A percentile compares a stretch with the other conserved stretches of the same genome.
Conservation (phyloP, 2,113 vertebrate species). For the Seriola dumerili region DNA sequence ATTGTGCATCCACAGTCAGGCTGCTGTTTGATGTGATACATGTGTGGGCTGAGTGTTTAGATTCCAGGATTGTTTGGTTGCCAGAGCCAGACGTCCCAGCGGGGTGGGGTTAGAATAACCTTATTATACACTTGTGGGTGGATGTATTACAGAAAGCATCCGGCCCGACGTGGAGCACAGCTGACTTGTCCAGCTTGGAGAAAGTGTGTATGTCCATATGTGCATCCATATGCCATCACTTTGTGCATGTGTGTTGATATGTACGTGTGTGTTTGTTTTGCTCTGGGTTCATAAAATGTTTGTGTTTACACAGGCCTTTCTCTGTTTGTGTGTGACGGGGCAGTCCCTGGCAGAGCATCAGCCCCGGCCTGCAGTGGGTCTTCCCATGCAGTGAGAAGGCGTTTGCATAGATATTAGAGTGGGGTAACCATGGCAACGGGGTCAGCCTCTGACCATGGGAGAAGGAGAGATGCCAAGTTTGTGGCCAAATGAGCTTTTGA, state of each 20-base stretch:
- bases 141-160: constrained; percentile 55
- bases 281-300: constrained; percentile 7
- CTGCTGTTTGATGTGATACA: constrained; percentile 48
- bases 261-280: background rate
- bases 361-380: constrained; percentile 41
- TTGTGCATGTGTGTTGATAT: constrained; percentile 8
- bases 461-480: constrained; percentile 56
- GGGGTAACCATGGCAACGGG: constrained; percentile 58
- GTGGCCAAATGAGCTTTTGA: constrained; percentile 65
- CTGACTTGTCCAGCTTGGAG: constrained; percentile 26
- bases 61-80: constrained; percentile 62
- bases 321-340: constrained; percentile 16
- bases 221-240: background rate
- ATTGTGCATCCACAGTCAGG: constrained; percentile 32
- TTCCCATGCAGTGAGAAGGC: constrained; percentile 45
- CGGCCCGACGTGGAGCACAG: constrained; percentile 34
- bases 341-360: background rate
- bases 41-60: constrained; percentile 65
- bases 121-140: constrained; percentile 68
- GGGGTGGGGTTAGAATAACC: constrained; percentile 70
- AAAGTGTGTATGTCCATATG: background rate
- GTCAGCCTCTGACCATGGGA: constrained; percentile 65
- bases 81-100: constrained; percentile 49
- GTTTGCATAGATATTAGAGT: constrained; percentile 68
- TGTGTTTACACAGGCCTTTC: constrained; percentile 17